Conservation (phyloP, 2,797 vertebrate species). For the Podarcis siculus region DNA sequence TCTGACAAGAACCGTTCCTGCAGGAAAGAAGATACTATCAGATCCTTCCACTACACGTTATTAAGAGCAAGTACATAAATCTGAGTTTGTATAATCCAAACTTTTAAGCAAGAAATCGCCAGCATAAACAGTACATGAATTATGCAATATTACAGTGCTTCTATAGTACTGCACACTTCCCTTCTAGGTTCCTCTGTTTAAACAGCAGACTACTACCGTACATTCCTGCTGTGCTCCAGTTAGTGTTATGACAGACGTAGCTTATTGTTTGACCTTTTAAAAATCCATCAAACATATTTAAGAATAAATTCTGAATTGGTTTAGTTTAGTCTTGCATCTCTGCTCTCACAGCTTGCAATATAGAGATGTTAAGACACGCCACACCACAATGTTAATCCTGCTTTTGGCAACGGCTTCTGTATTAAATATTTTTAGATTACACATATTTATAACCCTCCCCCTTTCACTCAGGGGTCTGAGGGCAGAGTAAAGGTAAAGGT, state of each 20-base stretch:
- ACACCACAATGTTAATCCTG: background rate
- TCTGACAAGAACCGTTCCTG: slow-evolving; percentile 93
- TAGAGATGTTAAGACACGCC: background rate
- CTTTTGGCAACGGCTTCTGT: background rate
- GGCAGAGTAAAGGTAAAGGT: no score
- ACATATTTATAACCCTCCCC: no score
- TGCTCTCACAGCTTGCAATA: background rate
- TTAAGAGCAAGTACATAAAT: background rate
- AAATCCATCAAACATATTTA: slow-evolving; percentile 8
- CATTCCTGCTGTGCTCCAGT: background rate
- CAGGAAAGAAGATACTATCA: slow-evolving; percentile 26
- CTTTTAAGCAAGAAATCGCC: background rate
- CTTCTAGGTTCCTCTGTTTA: background rate
- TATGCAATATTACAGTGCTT: background rate
- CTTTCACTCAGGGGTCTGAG: no score
- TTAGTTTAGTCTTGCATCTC: background rate
- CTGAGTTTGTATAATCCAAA: background rate
- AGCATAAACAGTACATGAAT: background rate
- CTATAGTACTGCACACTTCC: background rate
- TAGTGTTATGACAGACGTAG: background rate
- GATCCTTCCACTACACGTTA: background rate
- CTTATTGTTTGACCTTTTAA: slow-evolving; percentile 2
- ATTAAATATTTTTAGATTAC: no score
- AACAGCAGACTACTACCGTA: background rate
- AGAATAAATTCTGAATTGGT: slow-evolving; percentile 5